A percentile compares a stretch with the other conserved stretches of the same genome.
These are phyloP conservation scores for Apotomis capreana DNA, from an alignment of 2,888 invertebrate species.

Conservation along the genomic window DNA sequence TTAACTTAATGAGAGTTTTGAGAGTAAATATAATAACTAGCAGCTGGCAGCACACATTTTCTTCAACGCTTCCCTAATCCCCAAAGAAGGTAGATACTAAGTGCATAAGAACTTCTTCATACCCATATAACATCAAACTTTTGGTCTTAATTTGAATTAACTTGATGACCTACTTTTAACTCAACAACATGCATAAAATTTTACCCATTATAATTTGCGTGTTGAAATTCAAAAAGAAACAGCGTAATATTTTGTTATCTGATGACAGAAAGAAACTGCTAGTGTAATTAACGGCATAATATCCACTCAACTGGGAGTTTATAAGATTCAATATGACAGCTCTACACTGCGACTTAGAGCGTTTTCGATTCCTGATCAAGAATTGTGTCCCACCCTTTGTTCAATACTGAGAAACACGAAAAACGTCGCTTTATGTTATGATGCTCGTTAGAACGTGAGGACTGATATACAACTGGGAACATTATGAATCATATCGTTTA, in stretches of 20 bases:
- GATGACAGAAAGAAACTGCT: neutral
- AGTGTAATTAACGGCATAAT: neutral
- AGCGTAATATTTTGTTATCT: neutral
- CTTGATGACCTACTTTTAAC: conserved; percentile 16
- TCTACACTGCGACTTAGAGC: neutral
- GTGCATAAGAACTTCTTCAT: conserved; percentile 48
- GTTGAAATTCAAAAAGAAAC: conserved; percentile 18
- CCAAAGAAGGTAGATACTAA: conserved; percentile 45
- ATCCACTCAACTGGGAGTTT: neutral
- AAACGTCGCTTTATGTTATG: conserved; percentile 57
- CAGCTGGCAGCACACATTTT: neutral
- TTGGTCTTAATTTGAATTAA: conserved; percentile 18
- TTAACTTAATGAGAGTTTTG: too few species aligned
- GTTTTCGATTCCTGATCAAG: neutral
- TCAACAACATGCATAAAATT: conserved; percentile 12
- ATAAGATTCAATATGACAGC: neutral
- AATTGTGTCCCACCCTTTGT: conserved; percentile 44
- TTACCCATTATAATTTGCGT: conserved; percentile 14
- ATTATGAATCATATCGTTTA: conserved; percentile 37
- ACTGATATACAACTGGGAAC: conserved; percentile 58
- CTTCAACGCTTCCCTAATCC: neutral
- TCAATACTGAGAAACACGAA: conserved; percentile 51
- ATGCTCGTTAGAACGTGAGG: conserved; percentile 53
- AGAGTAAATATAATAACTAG: too few species aligned
- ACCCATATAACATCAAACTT: conserved; percentile 39